Evolutionary conservation across 2,797 vertebrate species (phyloP), one percentile per base, ranked within the genome.

Genomic region (Pantherophis alleghaniensis): DNA sequence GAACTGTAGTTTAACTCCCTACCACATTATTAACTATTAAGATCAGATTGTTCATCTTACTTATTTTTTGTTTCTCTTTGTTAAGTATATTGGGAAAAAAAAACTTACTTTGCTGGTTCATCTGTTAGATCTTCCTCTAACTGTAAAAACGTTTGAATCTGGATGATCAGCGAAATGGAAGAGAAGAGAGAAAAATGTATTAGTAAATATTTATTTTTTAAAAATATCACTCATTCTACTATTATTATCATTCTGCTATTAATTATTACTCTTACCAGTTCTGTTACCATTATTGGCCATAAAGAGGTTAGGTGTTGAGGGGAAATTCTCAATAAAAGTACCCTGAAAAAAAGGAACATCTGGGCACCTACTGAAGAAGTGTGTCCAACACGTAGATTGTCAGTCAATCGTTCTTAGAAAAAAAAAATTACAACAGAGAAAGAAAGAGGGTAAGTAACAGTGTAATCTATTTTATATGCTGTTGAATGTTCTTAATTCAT

Each of bases 281-380:
- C 99, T 88, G 99, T 99, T 92, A 99, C 98, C 99, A 99, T 99
- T 95, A 99, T 99, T 53, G 99, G 99, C 99, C 99, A 99, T 87
- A 99, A 95, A 0, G 99, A 99, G 92, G 98, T 99, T 94, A 99
- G 97, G 95, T 99, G 99, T 91, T 99, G 99, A 61, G 98, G 98
- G 24, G 99, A 99, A 96, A 99, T 99, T 95, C 99, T 98, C 95
- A 99, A 94, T 95, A 99, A 93, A 89, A 99, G 98, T 94, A 99
- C 99, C 87, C 99, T 98, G 97, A 99, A 99, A 98, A 99, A 99
- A 56, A 99, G 98, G 97, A 99, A 99, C 98, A 99, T 99, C 97
- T 99, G 99, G 91, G 99, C 98, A 2, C 98, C 98, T 94, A 98
- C 98, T 59, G 98, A 93, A 0, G 99, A 96, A 5, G 98, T 99